Percentiles rank a stretch among this genome's conserved stretches.
Conservation (phyloP, 2,797 vertebrate species). For the Chloroceryle amazona region DNA sequence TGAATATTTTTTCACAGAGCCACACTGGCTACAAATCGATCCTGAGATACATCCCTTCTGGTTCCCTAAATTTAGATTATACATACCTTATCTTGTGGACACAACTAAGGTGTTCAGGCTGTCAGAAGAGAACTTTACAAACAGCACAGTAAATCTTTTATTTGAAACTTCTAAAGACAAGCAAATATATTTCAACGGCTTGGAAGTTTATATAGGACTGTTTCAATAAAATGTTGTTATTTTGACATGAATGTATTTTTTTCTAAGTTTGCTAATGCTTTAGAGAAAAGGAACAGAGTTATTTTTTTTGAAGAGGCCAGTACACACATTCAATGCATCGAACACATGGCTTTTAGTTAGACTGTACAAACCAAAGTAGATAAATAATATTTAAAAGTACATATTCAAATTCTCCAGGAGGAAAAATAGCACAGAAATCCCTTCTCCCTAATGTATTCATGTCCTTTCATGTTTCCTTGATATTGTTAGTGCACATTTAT, state of each 20-base stretch:
- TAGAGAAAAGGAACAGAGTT: background rate
- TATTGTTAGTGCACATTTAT: background rate
- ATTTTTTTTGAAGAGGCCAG: background rate
- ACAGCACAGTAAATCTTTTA: background rate
- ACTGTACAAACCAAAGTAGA: background rate
- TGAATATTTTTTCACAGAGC: background rate
- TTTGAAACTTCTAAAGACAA: background rate
- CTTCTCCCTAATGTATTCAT: background rate
- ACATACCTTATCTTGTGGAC: background rate
- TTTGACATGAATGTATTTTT: background rate
- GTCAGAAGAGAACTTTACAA: background rate
- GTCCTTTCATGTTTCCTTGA: background rate
- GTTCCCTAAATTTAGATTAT: background rate
- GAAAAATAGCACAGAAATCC: background rate
- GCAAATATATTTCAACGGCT: background rate
- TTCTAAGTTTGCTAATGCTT: background rate
- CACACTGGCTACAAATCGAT: background rate
- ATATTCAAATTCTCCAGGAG: background rate
- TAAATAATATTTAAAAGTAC: background rate
- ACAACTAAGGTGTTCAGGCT: background rate
- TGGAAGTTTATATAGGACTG: background rate
- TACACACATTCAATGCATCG: background rate
- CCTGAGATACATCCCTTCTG: background rate
- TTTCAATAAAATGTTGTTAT: background rate
- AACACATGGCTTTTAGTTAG: background rate